A percentile compares a stretch with the other conserved stretches of the same genome.
phyloP scores from a whole-genome alignment of 2,888 invertebrate species.

The Drosophila lacicola region DNA sequence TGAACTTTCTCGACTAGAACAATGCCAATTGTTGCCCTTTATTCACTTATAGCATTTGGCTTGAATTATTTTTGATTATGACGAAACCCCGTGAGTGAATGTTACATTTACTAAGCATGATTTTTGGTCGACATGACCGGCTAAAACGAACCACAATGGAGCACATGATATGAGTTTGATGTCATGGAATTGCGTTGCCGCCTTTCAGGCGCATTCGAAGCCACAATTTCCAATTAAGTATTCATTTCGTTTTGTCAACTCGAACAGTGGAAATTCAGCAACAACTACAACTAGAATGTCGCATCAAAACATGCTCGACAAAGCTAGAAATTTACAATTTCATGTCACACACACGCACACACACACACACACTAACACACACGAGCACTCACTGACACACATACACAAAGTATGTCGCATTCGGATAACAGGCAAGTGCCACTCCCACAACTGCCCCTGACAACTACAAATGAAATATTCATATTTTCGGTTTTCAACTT shows the following conservation, averaged over 20 bases:
- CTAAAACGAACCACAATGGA: conserved; percentile 8
- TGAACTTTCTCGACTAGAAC: neutral
- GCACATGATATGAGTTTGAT: conserved; percentile 16
- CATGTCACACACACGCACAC: conserved; percentile 49
- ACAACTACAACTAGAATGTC: conserved; percentile 13
- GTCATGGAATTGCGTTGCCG: conserved; percentile 37
- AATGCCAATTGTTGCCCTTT: neutral
- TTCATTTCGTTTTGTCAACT: conserved; percentile 76
- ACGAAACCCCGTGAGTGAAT: neutral
- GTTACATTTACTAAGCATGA: conserved; percentile 1
- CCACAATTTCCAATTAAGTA: conserved; percentile 74
- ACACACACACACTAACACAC: conserved; percentile 11
- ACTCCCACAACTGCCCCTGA: neutral
- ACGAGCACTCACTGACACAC: conserved; percentile 1
- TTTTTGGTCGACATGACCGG: conserved; percentile 13
- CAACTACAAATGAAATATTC: conserved; percentile 65
- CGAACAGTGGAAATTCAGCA: conserved; percentile 42
- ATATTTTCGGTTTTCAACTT: conserved; percentile 53
- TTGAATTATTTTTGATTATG: conserved; percentile 1
- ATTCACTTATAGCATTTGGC: neutral
- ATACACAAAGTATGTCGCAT: conserved; percentile 38
- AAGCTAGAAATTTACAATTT: conserved; percentile 70
- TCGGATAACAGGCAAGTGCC: conserved; percentile 51
- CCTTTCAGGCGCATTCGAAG: conserved; percentile 63
- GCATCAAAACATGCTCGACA: conserved; percentile 29